Evolutionary conservation across 2,888 invertebrate species (phyloP), one percentile per base, ranked within the genome.

Genomic region (Drosophila testacea): DNA sequence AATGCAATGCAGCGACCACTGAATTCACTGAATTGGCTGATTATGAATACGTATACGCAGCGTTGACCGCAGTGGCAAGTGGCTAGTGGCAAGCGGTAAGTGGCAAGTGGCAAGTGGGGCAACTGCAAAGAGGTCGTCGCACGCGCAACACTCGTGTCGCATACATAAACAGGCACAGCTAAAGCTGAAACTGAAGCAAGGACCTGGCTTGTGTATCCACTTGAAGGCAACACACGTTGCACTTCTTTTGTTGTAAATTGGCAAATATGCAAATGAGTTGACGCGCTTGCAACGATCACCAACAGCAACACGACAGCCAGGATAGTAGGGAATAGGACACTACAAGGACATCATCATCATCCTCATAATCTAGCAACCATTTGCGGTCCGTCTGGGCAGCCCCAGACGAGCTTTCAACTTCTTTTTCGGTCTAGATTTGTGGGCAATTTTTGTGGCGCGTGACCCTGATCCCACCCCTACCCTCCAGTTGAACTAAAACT

Each of bases 261-360:
- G 77, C 85, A 88, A 89, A 89, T 89, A 90, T 90, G 91, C 88
- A 90, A 90, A 90, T 90, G 77, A 90, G 87, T 67, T 75, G 79
- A 75, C 75, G 69, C 71, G 65, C 76, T 67, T 62, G 64, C 72
- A 69, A 50, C 56, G 73, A 73, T 73, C 73, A 69, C 65, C 51
- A 70, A 11, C 47, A 30, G 22, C 13, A 52, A 13, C 28, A 38
- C n/a, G 51, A 11, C 7, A 22, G 32, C 10, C 38, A 46, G 54
- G 28, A 51, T 30, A 46, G 10, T 7, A 16, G 46, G 28, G 30
- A 54, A 34, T 39, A 39, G 34, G 52, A 59, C 30, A 48, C 55
- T 38, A 51, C 48, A 64, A 36, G 50, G 13, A 52, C 46, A 48
- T 41, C 47, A 55, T 36, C 50, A 36, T 44, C 68, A 68, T 68